Evolutionary conservation across 2,797 vertebrate genomes (phyloP).

Genomic region (Pseudochaenichthys georgianus): DNA sequence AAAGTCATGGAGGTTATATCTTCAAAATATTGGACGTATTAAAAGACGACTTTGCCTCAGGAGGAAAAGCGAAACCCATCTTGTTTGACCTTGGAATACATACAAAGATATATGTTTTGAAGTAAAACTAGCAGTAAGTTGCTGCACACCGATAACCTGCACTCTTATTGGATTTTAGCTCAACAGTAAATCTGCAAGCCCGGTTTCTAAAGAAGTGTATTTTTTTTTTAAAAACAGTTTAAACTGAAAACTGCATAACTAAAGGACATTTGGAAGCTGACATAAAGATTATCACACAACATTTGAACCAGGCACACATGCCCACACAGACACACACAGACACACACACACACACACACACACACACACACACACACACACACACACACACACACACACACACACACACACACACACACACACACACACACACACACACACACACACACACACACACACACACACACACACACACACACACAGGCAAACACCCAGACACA

Average conservation of each 20-base stretch:
- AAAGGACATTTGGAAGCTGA: constrained; percentile 9
- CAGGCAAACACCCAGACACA: constrained; percentile 76
- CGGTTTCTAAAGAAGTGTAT: not conserved
- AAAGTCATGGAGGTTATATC: not conserved
- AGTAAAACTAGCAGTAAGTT: not conserved
- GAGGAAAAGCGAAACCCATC: not conserved
- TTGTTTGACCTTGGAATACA: not conserved
- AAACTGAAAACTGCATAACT: constrained; percentile 11
- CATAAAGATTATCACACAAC: constrained; percentile 39
- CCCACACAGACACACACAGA: not conserved
- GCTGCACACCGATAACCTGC: not conserved
- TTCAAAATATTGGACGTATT: not conserved
- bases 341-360: not conserved
- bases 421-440: constrained; percentile 2
- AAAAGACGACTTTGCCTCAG: not conserved
- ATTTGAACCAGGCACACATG: constrained; percentile 10
- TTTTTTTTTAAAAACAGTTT: not conserved
- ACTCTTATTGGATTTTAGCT: not conserved
- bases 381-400: constrained; percentile 54
- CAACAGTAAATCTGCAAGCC: not conserved
- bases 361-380: constrained; percentile 26
- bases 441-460: constrained; percentile 35
- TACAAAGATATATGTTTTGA: not conserved
- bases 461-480: constrained; percentile 52
- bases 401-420: constrained; percentile 13